phyloP scores from a whole-genome alignment of 2,113 vertebrate genomes.

The Baryphthengus martii region DNA sequence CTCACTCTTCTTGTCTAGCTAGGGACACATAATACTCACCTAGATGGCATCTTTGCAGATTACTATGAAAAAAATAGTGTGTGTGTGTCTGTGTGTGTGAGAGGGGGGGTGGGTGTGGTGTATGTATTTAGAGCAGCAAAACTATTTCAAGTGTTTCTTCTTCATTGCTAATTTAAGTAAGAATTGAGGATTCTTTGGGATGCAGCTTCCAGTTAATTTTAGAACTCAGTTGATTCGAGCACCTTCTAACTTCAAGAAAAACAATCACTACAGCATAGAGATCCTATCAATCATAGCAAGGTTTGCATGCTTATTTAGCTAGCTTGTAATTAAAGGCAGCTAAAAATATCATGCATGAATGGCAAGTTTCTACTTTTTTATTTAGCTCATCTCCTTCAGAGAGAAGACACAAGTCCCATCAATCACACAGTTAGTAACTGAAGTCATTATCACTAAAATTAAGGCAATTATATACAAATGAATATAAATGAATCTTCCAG shows the following conservation, averaged over 20 bases:
- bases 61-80: neutral
- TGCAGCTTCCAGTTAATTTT: conserved; percentile 73
- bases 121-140: neutral
- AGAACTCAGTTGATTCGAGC: conserved; percentile 75
- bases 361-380: conserved; percentile 77
- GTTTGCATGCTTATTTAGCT: conserved; percentile 79
- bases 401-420: conserved; percentile 77
- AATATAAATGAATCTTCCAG: conserved; percentile 81
- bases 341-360: conserved; percentile 83
- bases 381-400: conserved; percentile 77
- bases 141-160: neutral
- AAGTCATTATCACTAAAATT: conserved; percentile 83
- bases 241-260: conserved; percentile 75
- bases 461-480: conserved; percentile 83
- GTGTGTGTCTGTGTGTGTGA: neutral
- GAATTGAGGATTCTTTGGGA: conserved; percentile 59
- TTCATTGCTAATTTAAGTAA: conserved; percentile 51
- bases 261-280: conserved; percentile 77
- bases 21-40: neutral
- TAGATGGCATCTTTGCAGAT: neutral
- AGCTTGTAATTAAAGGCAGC: conserved; percentile 80
- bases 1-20: neutral
- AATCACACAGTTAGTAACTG: conserved; percentile 83
- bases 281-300: conserved; percentile 78
- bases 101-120: neutral